Conservation (phyloP, 2,797 vertebrate genomes). For the Micromesistius poutassou region DNA sequence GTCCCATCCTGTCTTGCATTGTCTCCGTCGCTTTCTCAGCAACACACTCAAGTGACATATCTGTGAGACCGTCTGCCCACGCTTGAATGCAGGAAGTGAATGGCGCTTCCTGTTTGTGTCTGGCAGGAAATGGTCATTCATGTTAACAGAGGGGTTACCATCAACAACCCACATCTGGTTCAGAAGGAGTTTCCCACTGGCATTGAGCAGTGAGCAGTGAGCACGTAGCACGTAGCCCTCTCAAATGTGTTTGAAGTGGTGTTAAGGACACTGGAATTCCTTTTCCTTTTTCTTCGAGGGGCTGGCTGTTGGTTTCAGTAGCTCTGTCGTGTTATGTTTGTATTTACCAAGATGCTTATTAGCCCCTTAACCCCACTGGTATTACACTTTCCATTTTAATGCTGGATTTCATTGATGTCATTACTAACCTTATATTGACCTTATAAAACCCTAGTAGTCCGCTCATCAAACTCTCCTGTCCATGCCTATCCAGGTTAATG, state of each 20-base stretch:
- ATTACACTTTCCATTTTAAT: not conserved
- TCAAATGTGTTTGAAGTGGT: not conserved
- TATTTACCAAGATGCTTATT: not conserved
- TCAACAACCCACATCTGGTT: not conserved
- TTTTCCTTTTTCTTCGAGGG: not conserved
- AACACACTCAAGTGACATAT: not conserved
- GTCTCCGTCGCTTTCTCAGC: not conserved
- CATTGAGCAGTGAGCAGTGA: constrained; percentile 3
- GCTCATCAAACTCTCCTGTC: not conserved
- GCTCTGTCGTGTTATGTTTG: not conserved
- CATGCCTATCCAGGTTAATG: constrained; percentile 71
- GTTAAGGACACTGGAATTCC: not conserved
- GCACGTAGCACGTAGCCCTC: not conserved
- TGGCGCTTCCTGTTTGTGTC: constrained; percentile 24
- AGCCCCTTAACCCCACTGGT: not conserved
- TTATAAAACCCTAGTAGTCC: not conserved
- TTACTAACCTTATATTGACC: not conserved
- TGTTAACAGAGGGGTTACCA: not conserved
- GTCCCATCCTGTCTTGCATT: not conserved
- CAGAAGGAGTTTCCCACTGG: not conserved
- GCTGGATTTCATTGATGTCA: not conserved
- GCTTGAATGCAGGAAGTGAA: constrained; percentile 9
- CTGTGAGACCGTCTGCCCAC: not conserved
- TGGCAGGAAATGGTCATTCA: constrained; percentile 16
- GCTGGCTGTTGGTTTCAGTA: not conserved